These are phyloP conservation scores for Spongilla lacustris DNA, from an alignment of 37 sponge, comb jelly and placozoan genomes.

Conservation along the genomic window DNA sequence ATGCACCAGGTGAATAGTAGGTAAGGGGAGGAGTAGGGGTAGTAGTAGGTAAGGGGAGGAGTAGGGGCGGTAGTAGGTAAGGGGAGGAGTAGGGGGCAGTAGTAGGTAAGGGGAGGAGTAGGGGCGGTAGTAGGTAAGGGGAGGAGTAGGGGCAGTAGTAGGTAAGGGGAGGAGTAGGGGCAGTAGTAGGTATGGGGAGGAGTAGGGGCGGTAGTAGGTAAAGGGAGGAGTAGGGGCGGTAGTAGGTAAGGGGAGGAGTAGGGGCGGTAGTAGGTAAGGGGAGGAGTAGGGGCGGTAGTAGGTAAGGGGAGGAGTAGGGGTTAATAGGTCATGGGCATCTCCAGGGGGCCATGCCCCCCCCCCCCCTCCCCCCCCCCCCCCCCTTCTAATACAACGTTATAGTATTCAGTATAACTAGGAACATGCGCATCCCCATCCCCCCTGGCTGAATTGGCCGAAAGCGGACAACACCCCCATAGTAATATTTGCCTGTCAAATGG, in stretches of 20 bases:
- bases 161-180: not conserved
- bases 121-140: not conserved
- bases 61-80: not conserved
- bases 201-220: not conserved
- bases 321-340: not conserved
- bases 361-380: too few relatives aligned
- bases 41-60: conserved; percentile 11
- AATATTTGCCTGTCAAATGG: too few relatives aligned
- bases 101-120: not conserved
- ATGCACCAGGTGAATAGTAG: too few relatives aligned
- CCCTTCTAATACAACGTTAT: too few relatives aligned
- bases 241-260: not conserved
- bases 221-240: not conserved
- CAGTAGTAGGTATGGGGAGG: not conserved
- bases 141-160: not conserved
- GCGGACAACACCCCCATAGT: too few relatives aligned
- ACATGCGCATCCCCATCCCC: too few relatives aligned
- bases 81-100: not conserved
- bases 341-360: too few relatives aligned
- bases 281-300: not conserved
- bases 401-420: too few relatives aligned
- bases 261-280: not conserved
- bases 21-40: conserved; percentile 8
- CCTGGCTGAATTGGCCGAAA: too few relatives aligned
- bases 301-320: not conserved